Evolutionary conservation across 2,888 invertebrate species (phyloP), one percentile per base, ranked within the genome.

Genomic region (Noctua pronuba): DNA sequence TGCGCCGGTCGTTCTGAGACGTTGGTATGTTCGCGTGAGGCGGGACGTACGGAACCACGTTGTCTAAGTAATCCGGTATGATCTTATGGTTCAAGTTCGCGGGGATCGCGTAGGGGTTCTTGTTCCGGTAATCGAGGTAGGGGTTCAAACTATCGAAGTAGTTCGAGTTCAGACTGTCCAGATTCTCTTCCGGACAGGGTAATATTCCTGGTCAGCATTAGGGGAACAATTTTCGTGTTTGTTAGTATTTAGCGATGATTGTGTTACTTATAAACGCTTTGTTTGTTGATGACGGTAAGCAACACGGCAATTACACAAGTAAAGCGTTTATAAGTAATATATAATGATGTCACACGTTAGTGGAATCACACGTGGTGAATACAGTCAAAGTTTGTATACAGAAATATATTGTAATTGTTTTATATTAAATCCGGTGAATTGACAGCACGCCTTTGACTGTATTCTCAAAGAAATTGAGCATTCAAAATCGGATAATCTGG

Each of bases 61-160:
- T 93, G 1, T 94, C 94, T 5, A 87, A 80, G 70, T 94, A 95
- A n/a, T 95, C 95, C 0, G 96, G 96, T 77, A 96, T 90, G 77
- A 93, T 84, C 5, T 88, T 95, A 80, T 95, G 95, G 83, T 96
- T 96, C 28, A 96, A 86, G 83, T 97, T 97, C 10, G 97, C 97
- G 60, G 97, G 97, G 83, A 97, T 97, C 85, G 96, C 97, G 88
- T 97, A 97, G 86, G 97, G 97, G 91, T 96, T 97, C 91, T 96
- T 97, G 84, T 94, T 94, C 1, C 95, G 90, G 76, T 94, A 96
- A 82, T 96, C 96, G 58, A 93, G 83, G 70, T 93, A 94, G 0
- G 93, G 93, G 84, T 97, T 96, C 21, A 97, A 92, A 84, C 97
- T 97, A 86, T 97, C 97, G 88, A 94, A 96, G 77, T 93, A 96